Conservation (phyloP, 2,888 invertebrate species). For the Drosophila melanosoma region DNA sequence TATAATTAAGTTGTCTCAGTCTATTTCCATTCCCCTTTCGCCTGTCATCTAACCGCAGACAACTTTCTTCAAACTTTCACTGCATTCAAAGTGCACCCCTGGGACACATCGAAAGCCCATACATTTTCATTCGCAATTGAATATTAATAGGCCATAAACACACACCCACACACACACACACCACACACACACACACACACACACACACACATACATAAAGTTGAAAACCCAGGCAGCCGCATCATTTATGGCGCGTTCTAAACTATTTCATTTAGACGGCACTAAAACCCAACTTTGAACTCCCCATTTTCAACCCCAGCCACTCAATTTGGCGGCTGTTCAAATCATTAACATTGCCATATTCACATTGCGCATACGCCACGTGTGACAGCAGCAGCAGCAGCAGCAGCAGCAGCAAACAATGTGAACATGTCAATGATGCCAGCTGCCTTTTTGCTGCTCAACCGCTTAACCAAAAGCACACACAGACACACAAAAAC, state of each 20-base stretch:
- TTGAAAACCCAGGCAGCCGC: conserved; percentile 26
- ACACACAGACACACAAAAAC: conserved; percentile 18
- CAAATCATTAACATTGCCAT: conserved; percentile 59
- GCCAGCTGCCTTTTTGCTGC: conserved; percentile 53
- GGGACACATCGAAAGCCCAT: conserved; percentile 39
- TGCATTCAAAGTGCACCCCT: conserved; percentile 40
- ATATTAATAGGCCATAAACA: conserved; percentile 69
- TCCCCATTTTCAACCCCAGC: not conserved
- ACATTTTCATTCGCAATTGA: conserved; percentile 57
- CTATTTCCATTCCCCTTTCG: not conserved
- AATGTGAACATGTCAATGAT: conserved; percentile 53
- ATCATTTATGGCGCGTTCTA: conserved; percentile 52
- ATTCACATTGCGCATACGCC: conserved; percentile 63
- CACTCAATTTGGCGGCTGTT: conserved; percentile 26
- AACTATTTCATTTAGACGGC: conserved; percentile 60
- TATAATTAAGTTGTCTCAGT: not conserved
- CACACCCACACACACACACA: conserved; percentile 13
- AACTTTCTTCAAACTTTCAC: conserved; percentile 40
- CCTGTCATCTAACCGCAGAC: conserved; percentile 26
- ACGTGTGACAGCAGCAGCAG: conserved; percentile 47
- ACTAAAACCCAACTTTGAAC: conserved; percentile 45
- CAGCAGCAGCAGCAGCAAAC: conserved; percentile 28
- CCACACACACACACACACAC: not conserved
- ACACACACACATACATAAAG: not conserved
- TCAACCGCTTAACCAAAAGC: conserved; percentile 61